Base-by-base conservation (phyloP, 2,113 vertebrate genomes). In the Boulengeromyrus knoepffleri region DNA sequence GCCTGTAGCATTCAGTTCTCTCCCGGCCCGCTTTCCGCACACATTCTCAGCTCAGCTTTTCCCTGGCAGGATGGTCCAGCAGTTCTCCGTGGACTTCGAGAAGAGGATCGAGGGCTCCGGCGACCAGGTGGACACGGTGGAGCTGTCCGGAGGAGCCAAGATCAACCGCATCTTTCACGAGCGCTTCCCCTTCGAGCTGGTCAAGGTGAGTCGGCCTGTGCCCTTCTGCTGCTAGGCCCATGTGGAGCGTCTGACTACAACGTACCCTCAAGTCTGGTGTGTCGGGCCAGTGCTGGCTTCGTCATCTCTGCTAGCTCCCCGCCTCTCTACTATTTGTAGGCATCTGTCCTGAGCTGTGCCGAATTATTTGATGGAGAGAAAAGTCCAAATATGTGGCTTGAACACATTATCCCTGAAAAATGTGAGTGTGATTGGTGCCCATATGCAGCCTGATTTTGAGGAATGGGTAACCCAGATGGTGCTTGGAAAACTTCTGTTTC, bases 101-200 rank as follows among this genome's bases (percentile, higher is more conserved):
- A 98, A 98, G 94, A 87, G 97, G 0, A 98, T 99, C 0, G 97
- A 99, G 85, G 98, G 98, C 0, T 98, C 97, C 0, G 98, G 97
- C 2, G 97, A 98, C 91, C 96, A 97, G 90, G 97, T 99, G 89
- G 97, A 99, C 94, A 99, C 98, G 0, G 92, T 96, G 3, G 96
- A 96, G 88, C 96, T 99, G n/a, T 99, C 98, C 0, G 98, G 98
- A 21, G 98, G 98, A 0, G 98, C 98, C 89, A 93, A 96, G 39
- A 99, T 99, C 94, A 99, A 99, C 62, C 96, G 96, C 39, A 97
- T 99, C 86, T 99, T 99, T 93, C 98, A 99, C 0, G 97, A 98
- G 91, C 94, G 96, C 0, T 99, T 99, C 84, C 98, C 98, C 0
- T 97, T 96, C 0, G 97, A 99, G 92, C 95, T 99, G 0, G 94